Evolutionary conservation across 2,888 invertebrate genomes (phyloP), one percentile per base, ranked within the genome.

Genomic region (Heliconius ismenius): DNA sequence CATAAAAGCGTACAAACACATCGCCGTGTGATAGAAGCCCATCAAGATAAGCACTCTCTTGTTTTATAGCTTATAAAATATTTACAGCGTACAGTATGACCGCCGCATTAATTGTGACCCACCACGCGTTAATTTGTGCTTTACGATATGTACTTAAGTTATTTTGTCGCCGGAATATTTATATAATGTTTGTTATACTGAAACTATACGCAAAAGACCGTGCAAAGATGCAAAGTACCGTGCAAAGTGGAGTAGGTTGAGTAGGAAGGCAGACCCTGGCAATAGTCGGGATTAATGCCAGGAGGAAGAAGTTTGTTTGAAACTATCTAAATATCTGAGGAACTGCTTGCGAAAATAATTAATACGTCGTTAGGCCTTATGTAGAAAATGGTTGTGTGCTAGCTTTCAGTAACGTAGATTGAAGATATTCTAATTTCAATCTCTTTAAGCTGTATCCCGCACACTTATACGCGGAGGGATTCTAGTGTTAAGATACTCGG

Each of bases 91-190:
- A 32, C 32, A 32, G 32, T 32, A 90, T 90, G 89, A 90, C 90
- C 89, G 73, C 26, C 6, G 13, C 87, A 89, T 90, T 91, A 91
- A 91, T 90, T 88, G 89, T 85, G 82, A 89, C 89, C 92, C 90
- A 91, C 92, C 92, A 88, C 87, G 88, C 85, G 87, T 85, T 88
- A 85, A 90, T 87, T 85, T 83, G 84, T 84, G 83, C 87, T 90
- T 91, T 89, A 90, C 85, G 84, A 84, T 82, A n/a, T n/a, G n/a
- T n/a, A 78, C 83, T 84, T 82, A 81, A 83, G 83, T 85, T 86
- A 86, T 86, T 86, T 85, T 86, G 64, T 79, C 75, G 73, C 73
- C 69, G 32, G 73, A 39, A 73, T 75, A 63, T 75, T 74, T 70
- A 76, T 74, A 74, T 68, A 36, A 58, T 54, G 72, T 73, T 39